Conservation (phyloP, 1,140 invertebrate species). For the Achroia grisella region DNA sequence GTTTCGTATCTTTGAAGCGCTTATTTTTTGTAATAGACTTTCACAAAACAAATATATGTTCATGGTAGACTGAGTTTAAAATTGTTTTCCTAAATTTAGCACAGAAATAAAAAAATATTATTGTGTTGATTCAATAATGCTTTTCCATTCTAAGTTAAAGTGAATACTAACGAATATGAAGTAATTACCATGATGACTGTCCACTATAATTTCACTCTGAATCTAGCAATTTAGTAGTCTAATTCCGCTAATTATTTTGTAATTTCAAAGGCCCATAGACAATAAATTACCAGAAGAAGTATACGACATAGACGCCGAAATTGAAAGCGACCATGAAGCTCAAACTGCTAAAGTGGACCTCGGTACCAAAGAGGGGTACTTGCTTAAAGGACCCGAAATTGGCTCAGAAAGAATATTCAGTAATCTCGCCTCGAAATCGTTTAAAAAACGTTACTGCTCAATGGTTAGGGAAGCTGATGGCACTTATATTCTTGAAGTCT, state of each 20-base stretch:
- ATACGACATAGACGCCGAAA: slow-evolving; percentile 91
- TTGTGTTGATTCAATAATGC: no score
- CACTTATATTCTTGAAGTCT: slow-evolving; percentile 91
- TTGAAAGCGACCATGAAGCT: slow-evolving; percentile 87
- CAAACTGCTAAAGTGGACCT: slow-evolving; percentile 78
- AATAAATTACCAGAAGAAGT: slow-evolving; percentile 84
- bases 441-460: slow-evolving; percentile 92
- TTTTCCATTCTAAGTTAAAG: no score
- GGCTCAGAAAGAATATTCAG: slow-evolving; percentile 88
- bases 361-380: slow-evolving; percentile 91
- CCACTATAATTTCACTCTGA: no score
- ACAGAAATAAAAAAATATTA: no score
- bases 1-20: no score
- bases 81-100: no score
- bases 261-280: slow-evolving; percentile 74
- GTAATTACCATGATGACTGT: no score
- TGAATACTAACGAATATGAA: no score
- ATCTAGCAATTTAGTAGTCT: no score
- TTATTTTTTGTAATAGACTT: no score
- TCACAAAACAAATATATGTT: no score
- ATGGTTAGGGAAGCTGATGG: slow-evolving; percentile 92
- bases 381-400: slow-evolving; percentile 92
- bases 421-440: slow-evolving; percentile 90
- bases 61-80: no score
- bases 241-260: slow-evolving; percentile 8